Conservation (phyloP, 2,113 vertebrate species). For the Sceloporus undulatus region DNA sequence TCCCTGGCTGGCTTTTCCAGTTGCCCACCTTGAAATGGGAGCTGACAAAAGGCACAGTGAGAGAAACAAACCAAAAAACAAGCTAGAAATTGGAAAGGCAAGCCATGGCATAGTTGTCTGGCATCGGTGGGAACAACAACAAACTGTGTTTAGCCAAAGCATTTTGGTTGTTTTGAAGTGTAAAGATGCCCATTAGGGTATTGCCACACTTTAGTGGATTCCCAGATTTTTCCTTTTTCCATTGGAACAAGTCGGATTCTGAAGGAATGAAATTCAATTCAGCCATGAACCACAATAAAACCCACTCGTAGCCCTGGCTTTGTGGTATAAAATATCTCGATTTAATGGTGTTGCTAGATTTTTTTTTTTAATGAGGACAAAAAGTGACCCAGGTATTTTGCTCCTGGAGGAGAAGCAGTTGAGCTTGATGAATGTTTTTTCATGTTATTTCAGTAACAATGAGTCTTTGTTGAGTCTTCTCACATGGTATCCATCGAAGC, state of each 20-base stretch:
- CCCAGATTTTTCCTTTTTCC: not conserved
- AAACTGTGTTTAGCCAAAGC: too few relatives aligned
- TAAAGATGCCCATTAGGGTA: not conserved
- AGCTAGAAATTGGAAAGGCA: too few relatives aligned
- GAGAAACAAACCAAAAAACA: too few relatives aligned
- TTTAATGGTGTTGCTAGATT: not conserved
- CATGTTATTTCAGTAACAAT: conserved; percentile 70
- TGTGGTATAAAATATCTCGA: not conserved
- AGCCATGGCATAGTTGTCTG: too few relatives aligned
- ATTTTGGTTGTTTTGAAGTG: too few relatives aligned
- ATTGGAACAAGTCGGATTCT: too few relatives aligned
- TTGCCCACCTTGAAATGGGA: too few relatives aligned
- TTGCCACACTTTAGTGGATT: not conserved
- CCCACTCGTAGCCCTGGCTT: not conserved
- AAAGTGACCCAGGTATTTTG: conserved; percentile 47
- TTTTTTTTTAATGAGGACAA: not conserved
- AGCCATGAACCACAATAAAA: not conserved
- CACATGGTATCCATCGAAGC: conserved; percentile 79
- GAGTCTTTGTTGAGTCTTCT: conserved; percentile 72
- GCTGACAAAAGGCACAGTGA: too few relatives aligned
- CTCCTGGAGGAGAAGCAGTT: conserved; percentile 66
- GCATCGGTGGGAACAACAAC: too few relatives aligned
- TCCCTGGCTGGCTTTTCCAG: too few relatives aligned
- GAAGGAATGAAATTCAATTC: not conserved
- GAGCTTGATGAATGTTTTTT: conserved; percentile 72